Percentiles rank a stretch among this genome's conserved stretches.
phyloP scores from a whole-genome alignment of 2,797 vertebrate species.

The Epinephelus coioides region DNA sequence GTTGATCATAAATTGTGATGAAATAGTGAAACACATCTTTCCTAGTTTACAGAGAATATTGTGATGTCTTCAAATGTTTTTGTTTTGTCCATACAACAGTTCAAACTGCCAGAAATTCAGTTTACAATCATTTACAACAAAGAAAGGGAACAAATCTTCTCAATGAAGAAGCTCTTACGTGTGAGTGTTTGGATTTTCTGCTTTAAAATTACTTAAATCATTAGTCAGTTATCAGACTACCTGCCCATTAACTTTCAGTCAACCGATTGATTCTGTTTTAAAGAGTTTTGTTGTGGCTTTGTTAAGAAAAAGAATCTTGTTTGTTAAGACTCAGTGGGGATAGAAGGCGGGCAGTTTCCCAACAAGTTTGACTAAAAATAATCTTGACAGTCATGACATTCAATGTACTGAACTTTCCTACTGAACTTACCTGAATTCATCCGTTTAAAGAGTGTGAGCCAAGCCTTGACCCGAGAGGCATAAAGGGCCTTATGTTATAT shows the following conservation, averaged over 20 bases:
- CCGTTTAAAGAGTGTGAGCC: not conserved
- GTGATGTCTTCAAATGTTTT: not conserved
- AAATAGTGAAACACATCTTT: not conserved
- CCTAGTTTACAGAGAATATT: not conserved
- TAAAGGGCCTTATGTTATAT: conserved; percentile 28
- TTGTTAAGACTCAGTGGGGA: not conserved
- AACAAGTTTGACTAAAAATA: conserved; percentile 16
- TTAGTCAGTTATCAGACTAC: too few relatives aligned
- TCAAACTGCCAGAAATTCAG: not conserved
- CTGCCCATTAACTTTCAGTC: too few relatives aligned
- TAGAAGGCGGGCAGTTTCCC: not conserved
- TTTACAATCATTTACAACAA: not conserved
- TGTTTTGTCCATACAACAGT: not conserved
- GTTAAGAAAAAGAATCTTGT: not conserved
- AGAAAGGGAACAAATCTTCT: too few relatives aligned
- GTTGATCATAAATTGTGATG: not conserved
- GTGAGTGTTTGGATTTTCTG: too few relatives aligned
- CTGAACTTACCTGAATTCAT: conserved; percentile 4
- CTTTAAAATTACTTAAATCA: too few relatives aligned
- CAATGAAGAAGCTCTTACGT: too few relatives aligned
- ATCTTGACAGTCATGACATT: not conserved
- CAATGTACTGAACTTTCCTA: not conserved
- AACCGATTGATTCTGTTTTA: not conserved
- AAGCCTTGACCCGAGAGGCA: not conserved
- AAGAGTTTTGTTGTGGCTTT: not conserved